phyloP scores from a whole-genome alignment of 2,888 invertebrate species.

The Plemyria rubiginata region DNA sequence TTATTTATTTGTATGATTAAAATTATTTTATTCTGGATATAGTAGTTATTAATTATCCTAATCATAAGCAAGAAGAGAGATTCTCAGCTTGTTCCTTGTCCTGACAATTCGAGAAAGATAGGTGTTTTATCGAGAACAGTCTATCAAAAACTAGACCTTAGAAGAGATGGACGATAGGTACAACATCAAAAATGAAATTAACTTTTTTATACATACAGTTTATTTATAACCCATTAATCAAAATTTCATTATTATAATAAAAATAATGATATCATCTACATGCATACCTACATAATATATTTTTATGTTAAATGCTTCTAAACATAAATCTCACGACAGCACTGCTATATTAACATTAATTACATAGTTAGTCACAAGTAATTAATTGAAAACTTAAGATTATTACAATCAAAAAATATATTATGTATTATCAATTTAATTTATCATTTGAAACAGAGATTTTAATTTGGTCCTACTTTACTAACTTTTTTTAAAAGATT shows the following conservation, averaged over 20 bases:
- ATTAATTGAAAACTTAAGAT: constrained; percentile 70
- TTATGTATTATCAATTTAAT: constrained; percentile 49
- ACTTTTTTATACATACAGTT: constrained; percentile 70
- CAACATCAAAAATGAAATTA: constrained; percentile 42
- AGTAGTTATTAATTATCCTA: not conserved
- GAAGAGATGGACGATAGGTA: not conserved
- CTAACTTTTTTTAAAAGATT: constrained; percentile 50
- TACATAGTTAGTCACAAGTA: constrained; percentile 73
- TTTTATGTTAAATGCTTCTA: constrained; percentile 82
- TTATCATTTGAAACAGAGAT: constrained; percentile 61
- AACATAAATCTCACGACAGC: constrained; percentile 75
- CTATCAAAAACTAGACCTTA: no score
- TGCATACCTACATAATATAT: constrained; percentile 58
- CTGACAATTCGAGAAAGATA: no score
- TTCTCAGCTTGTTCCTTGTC: no score
- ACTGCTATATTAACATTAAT: constrained; percentile 69
- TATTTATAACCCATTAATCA: constrained; percentile 80
- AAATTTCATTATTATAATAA: constrained; percentile 73
- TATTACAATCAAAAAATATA: constrained; percentile 60
- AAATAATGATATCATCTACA: constrained; percentile 80
- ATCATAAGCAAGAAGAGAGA: not conserved
- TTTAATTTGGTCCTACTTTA: constrained; percentile 75
- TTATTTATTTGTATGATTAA: no score
- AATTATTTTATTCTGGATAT: no score
- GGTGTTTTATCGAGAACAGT: no score